phyloP scores from a whole-genome alignment of 2,113 vertebrate genomes.

The Rhinolophus sinicus region DNA sequence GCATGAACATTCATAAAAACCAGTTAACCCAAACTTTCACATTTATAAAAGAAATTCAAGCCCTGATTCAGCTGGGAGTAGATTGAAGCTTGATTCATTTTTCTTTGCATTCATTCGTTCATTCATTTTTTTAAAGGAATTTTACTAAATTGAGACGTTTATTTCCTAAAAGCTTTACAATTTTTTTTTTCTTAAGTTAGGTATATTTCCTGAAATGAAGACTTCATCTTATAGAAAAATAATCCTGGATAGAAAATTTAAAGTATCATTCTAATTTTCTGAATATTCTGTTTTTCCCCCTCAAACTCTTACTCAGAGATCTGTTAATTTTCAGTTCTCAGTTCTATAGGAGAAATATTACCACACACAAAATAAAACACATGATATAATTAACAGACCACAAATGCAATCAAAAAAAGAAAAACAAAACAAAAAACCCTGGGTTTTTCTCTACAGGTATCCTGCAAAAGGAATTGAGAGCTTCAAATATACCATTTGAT shows the following conservation, averaged over 20 bases:
- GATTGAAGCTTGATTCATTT: neutral
- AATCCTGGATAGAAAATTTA: neutral
- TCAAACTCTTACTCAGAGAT: neutral
- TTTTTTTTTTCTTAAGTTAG: neutral
- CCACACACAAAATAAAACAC: neutral
- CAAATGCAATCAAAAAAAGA: neutral
- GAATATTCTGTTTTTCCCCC: neutral
- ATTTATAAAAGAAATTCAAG: neutral
- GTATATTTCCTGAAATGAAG: constrained; percentile 11
- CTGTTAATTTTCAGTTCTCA: neutral
- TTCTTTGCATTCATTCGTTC: neutral
- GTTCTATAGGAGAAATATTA: neutral
- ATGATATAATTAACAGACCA: neutral
- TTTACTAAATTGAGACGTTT: neutral
- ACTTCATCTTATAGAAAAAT: constrained; percentile 20
- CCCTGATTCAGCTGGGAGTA: neutral
- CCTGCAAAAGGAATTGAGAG: neutral
- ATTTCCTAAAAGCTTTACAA: neutral
- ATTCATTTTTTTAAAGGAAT: neutral
- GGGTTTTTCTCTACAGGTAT: neutral
- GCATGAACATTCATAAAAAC: neutral
- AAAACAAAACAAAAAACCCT: neutral
- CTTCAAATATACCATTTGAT: neutral
- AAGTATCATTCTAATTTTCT: constrained; percentile 38
- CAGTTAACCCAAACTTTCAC: neutral